phyloP scores from a whole-genome alignment of 2,888 invertebrate genomes.

The Standfussiana lucernea region DNA sequence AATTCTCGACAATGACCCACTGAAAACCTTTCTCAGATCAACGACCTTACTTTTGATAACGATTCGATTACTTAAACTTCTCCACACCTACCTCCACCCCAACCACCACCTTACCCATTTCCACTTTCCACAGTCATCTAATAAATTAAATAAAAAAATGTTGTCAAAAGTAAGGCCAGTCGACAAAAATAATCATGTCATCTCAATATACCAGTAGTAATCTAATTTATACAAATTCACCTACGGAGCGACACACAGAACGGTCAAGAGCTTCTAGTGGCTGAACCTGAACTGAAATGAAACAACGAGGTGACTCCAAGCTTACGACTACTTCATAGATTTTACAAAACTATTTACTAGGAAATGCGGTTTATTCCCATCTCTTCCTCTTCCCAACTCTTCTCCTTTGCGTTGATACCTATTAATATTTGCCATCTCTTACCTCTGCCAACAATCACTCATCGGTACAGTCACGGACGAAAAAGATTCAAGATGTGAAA shows the following conservation, averaged over 20 bases:
- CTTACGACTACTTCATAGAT: constrained; percentile 65
- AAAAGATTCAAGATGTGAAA: no score
- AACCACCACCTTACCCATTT: no score
- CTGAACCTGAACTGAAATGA: constrained; percentile 48
- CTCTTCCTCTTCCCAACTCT: no score
- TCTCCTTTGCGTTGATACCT: no score
- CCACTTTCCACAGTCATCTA: not conserved
- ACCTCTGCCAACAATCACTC: no score
- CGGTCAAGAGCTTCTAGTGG: constrained; percentile 57
- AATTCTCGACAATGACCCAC: not conserved
- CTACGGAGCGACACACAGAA: constrained; percentile 70
- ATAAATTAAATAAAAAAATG: not conserved
- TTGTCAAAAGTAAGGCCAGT: not conserved
- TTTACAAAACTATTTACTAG: constrained; percentile 64
- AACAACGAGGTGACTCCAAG: constrained; percentile 67
- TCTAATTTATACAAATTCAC: constrained; percentile 65
- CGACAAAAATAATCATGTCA: not conserved
- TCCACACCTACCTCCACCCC: not conserved
- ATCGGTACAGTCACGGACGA: no score
- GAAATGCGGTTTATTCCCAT: no score
- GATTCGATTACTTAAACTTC: not conserved
- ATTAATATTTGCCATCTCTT: no score
- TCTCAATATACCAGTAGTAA: constrained; percentile 50
- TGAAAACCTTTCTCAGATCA: constrained; percentile 11
- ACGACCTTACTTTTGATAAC: not conserved